These are phyloP conservation scores for Glyptemys insculpta DNA, from an alignment of 2,797 vertebrate genomes.

Conservation along the genomic window DNA sequence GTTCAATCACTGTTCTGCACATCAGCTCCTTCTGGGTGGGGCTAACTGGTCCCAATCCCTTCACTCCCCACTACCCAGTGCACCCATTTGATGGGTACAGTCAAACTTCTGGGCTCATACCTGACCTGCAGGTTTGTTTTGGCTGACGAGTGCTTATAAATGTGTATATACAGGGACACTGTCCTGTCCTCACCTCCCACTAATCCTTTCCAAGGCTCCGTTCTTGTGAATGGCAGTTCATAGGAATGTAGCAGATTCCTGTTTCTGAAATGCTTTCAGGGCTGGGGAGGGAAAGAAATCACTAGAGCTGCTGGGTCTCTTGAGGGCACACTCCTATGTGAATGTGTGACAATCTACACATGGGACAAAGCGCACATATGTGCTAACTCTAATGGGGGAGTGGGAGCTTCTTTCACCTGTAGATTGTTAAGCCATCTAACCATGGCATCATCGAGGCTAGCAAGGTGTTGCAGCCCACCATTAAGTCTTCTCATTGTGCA, in stretches of 20 bases:
- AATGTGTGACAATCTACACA: neutral
- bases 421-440: neutral
- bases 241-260: neutral
- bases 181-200: neutral
- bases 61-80: fast-evolving
- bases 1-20: neutral
- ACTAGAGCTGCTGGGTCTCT: neutral
- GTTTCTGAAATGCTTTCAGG: neutral
- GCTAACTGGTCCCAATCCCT: neutral
- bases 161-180: neutral
- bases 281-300: neutral
- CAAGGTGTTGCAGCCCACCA: neutral
- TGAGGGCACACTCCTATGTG: neutral
- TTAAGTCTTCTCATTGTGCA: neutral
- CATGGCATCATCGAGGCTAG: neutral
- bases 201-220: neutral
- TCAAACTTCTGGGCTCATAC: neutral
- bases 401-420: neutral
- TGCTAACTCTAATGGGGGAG: neutral
- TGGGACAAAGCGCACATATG: neutral
- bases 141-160: neutral
- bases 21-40: neutral
- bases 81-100: neutral
- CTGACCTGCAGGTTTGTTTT: neutral
- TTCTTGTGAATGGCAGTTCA: neutral